phyloP scores from a whole-genome alignment of 2,113 vertebrate genomes.

The Mesoclemmys tuberculata region DNA sequence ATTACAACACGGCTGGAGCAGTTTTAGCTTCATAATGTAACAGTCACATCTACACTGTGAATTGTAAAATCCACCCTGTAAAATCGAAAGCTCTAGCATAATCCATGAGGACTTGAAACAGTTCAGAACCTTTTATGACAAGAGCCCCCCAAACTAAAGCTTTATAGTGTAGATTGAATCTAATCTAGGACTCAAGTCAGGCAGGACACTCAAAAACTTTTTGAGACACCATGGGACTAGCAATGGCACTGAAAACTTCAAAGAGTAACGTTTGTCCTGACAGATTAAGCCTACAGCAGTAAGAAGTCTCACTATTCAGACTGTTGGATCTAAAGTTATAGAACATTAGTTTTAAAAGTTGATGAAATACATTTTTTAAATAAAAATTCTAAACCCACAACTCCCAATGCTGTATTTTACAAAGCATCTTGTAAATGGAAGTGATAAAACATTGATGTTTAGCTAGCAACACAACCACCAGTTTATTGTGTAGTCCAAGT shows the following conservation, averaged over 20 bases:
- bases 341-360: conserved; percentile 6
- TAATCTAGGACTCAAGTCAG: conserved; percentile 14
- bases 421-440: conserved; percentile 15
- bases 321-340: not conserved
- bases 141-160: not conserved
- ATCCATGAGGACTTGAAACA: not conserved
- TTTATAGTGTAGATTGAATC: not conserved
- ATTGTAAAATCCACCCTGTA: not conserved
- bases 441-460: conserved; percentile 24
- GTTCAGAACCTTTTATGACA: not conserved
- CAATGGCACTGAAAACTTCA: not conserved
- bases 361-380: conserved; percentile 54
- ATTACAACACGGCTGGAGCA: not conserved
- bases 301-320: not conserved
- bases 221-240: conserved; percentile 13
- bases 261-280: conserved; percentile 18
- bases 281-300: conserved; percentile 26
- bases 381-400: conserved; percentile 42
- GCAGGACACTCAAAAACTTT: not conserved
- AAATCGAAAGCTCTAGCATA: not conserved
- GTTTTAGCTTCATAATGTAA: not conserved
- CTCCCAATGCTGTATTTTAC: not conserved
- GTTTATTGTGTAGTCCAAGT: conserved; percentile 43
- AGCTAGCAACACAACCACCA: not conserved
- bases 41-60: not conserved